These are phyloP conservation scores for Phrynocephalus forsythii DNA, from an alignment of 2,797 vertebrate species.

Conservation along the genomic window DNA sequence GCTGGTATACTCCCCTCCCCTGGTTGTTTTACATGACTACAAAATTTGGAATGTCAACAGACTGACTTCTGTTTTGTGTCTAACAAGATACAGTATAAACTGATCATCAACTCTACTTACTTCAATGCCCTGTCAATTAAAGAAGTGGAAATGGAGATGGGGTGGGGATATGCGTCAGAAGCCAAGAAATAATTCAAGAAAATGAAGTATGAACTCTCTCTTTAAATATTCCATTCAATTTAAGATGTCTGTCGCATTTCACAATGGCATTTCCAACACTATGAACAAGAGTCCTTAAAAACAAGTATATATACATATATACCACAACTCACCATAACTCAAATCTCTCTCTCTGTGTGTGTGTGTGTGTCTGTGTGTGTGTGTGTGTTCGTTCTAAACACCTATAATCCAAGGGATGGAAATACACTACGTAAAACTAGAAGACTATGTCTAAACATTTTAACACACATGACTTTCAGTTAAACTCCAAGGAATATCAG, in stretches of 20 bases:
- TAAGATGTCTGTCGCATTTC: slow-evolving; percentile 41
- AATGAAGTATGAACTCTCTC: background rate
- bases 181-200: slow-evolving; percentile 36
- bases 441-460: slow-evolving; percentile 52
- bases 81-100: slow-evolving; percentile 43
- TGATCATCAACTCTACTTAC: background rate
- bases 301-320: background rate
- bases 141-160: background rate
- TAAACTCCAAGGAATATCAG: slow-evolving; percentile 30
- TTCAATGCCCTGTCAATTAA: background rate
- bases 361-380: slow-evolving; percentile 7
- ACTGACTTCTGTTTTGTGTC: slow-evolving; percentile 31
- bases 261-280: slow-evolving; percentile 31
- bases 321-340: slow-evolving; percentile 31
- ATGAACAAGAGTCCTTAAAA: background rate
- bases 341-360: slow-evolving; percentile 26
- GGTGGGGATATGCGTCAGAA: background rate
- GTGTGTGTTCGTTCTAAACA: slow-evolving; percentile 41
- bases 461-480: slow-evolving; percentile 44
- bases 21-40: slow-evolving; percentile 48
- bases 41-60: slow-evolving; percentile 67
- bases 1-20: slow-evolving; percentile 44
- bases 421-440: slow-evolving; percentile 35
- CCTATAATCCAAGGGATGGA: slow-evolving; percentile 35
- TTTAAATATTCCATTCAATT: slow-evolving; percentile 20